A percentile compares a stretch with the other conserved stretches of the same genome.
Conservation (phyloP, 1,140 invertebrate species). For the Sminthurides bifidus region DNA sequence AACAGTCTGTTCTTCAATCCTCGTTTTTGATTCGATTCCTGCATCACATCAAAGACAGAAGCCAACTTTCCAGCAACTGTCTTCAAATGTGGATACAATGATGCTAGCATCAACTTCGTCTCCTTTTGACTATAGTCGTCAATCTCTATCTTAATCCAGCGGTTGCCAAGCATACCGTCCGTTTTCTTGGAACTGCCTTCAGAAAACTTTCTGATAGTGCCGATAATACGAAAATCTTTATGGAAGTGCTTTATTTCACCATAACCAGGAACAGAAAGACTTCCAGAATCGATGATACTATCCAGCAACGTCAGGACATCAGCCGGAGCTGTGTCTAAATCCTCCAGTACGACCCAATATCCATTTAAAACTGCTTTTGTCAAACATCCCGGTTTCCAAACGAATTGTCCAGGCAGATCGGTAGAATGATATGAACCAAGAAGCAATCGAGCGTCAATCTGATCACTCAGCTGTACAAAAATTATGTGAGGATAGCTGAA, state of each 20-base stretch:
- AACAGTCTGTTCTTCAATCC: constrained; percentile 3
- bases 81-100: constrained; percentile 54
- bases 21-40: constrained; percentile 48
- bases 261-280: constrained; percentile 74
- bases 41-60: constrained; percentile 69
- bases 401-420: constrained; percentile 90
- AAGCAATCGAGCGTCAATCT: constrained; percentile 92
- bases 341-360: constrained; percentile 87
- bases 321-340: constrained; percentile 82
- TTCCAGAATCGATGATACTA: constrained; percentile 68
- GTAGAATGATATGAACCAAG: constrained; percentile 91
- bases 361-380: constrained; percentile 49
- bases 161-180: constrained; percentile 42
- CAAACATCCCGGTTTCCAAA: constrained; percentile 86
- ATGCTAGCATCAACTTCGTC: constrained; percentile 49
- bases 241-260: constrained; percentile 61
- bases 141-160: constrained; percentile 68
- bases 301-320: constrained; percentile 83
- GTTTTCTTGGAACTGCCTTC: background rate
- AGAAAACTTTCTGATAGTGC: constrained; percentile 43
- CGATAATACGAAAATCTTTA: constrained; percentile 83
- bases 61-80: constrained; percentile 65
- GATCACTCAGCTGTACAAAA: constrained; percentile 89
- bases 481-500: constrained; percentile 40
- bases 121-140: constrained; percentile 64